Evolutionary conservation across 2,888 invertebrate genomes (phyloP), one percentile per base, ranked within the genome.

Genomic region (Andricus quercusramuli): DNA sequence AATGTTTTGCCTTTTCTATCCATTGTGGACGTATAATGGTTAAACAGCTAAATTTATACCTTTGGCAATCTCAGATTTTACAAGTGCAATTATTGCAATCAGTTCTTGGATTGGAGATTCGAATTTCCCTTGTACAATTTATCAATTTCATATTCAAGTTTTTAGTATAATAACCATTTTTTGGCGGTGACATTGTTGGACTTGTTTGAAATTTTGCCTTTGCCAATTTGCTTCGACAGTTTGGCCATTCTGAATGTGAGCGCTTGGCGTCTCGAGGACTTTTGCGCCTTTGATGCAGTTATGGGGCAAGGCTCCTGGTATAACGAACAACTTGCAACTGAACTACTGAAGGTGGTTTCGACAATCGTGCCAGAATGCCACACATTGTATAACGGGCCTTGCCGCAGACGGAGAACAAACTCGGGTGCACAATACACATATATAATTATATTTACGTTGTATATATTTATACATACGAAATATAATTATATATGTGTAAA

Each of bases 301-400:
- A 59, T 74, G 74, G 74, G 37, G 56, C 74, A 56, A 74, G 74
- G 74, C 56, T 56, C 56, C n/a, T 13, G 11, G 29, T 29, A 22
- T 56, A 74, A 56, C 32, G 74, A 74, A n/a, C 56, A 56, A 74
- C 22, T 37, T 74, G 56, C 15, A n/a, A 56, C 29, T 51, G 56
- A 74, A 74, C 15, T 15, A 56, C 29, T 51, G 56, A 74, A 74
- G 37, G 74, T 56, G 56, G 74, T 74, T 74, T 74, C 56, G 56
- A 74, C 56, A 74, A 74, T 74, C 56, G 56, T 74, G 74, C 32
- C 74, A 74, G 51, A 74, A 74, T 74, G 74, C 29, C 56, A 74
- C 56, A 51, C 51, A 74, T 74, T 74, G 32, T 74, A 51, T 74
- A 74, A 74, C 74, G 74, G 74, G n/a, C 37, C 56, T 74, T 74